Base-by-base conservation (phyloP, 2,888 invertebrate species). In the Lapara coniferarum region DNA sequence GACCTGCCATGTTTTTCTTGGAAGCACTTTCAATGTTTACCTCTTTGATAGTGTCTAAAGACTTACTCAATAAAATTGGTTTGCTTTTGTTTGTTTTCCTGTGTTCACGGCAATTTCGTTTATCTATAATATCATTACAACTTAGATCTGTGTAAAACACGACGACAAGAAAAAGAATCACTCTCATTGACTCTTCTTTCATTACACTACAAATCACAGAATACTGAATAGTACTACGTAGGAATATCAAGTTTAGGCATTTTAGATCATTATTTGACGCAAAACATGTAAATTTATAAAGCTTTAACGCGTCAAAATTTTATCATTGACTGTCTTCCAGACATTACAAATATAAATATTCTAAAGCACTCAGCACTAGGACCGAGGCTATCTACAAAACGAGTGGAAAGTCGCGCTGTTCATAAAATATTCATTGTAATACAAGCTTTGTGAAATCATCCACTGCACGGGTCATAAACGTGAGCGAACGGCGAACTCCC, bases 381-480 rank as follows among this genome's bases (percentile, higher is more conserved):
- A 66, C 10, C 14, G 52, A 30, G 1, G 14, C 16, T 37, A 63
- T 52, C 52, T n/a, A 7, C 66, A 68, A 53, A 59, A 37, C 51
- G 53, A 51, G 52, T 69, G 19, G 13, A 63, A 63, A 63, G 53
- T 63, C 46, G 46, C 58, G 52, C 58, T 30, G 37, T 52, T 63
- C 68, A 69, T 69, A 53, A 63, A 63, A 53, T 44, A 69, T 69
- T 63, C 59, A 69, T 52, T 44, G 59, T 69, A 63, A 69, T 69
- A 19, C 44, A 53, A 59, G 59, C 14, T 69, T 69, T 53, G 63
- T 59, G 63, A 69, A 46, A 53, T 68, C 52, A 68, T 63, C 59
- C 63, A 63, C 44, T 53, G 70, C 67, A 71, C 69, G 70, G 73
- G 74, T 71, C 71, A 75, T 72, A 73, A 74, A 70, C 70, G 72